phyloP scores from a whole-genome alignment of 2,113 vertebrate genomes.

The Agapornis roseicollis region DNA sequence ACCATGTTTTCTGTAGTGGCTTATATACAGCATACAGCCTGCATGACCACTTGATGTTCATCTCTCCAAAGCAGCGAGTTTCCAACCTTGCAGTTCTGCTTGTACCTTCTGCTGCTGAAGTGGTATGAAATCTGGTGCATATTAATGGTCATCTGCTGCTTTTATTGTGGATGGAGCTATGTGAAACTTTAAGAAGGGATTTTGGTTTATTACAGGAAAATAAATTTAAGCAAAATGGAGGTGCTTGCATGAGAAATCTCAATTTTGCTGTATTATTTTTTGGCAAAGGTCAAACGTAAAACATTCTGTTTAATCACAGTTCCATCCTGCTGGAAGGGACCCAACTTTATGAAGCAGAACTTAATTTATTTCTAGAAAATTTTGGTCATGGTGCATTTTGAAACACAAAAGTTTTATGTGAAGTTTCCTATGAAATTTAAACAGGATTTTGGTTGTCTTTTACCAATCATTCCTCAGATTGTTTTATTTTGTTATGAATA shows the following conservation, averaged over 20 bases:
- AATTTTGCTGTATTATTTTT: neutral
- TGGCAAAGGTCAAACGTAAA: neutral
- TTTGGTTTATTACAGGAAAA: neutral
- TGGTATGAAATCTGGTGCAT: neutral
- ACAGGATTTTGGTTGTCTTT: neutral
- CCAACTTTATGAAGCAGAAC: neutral
- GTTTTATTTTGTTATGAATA: neutral
- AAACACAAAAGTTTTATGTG: neutral
- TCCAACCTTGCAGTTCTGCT: neutral
- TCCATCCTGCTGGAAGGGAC: neutral
- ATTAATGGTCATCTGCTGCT: neutral
- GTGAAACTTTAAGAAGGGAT: neutral
- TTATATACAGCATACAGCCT: neutral
- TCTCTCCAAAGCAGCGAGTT: neutral
- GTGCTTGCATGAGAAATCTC: neutral
- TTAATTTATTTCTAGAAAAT: neutral
- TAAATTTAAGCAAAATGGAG: neutral
- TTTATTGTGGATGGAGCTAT: neutral
- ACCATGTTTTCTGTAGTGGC: neutral
- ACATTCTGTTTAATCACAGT: neutral
- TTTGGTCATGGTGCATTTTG: neutral
- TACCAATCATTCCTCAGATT: neutral
- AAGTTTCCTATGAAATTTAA: neutral
- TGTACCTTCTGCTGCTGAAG: neutral
- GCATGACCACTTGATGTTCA: fast-evolving